Percentiles rank a stretch among this genome's conserved stretches.
Evolutionary conservation across 2,113 vertebrate species (phyloP).

Genomic region (Prinia subflava): DNA sequence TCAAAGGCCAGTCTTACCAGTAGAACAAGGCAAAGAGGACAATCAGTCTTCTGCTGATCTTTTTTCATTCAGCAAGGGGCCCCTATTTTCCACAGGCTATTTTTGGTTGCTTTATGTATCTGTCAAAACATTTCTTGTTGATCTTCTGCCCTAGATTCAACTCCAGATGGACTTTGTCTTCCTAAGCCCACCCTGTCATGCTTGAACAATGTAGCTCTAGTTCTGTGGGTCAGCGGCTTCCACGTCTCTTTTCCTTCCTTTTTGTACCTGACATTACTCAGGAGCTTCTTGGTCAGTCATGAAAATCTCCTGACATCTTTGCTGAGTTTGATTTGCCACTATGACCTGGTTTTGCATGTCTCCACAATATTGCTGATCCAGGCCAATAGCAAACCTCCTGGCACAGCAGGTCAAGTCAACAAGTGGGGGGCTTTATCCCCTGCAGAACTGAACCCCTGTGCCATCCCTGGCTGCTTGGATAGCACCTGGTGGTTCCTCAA

Average conservation of each 20-base stretch:
- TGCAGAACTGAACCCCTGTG: not conserved
- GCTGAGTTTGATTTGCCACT: not conserved
- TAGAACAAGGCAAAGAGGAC: not conserved
- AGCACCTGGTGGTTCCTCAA: not conserved
- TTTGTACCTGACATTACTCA: not conserved
- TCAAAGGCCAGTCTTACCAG: not conserved
- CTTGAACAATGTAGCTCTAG: not conserved
- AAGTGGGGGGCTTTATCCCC: not conserved
- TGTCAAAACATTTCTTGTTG: not conserved
- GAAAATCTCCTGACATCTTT: not conserved
- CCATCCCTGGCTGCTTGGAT: not conserved
- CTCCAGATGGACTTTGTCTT: not conserved
- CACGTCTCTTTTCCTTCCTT: not conserved
- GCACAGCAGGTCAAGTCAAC: not conserved
- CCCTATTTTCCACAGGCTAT: not conserved
- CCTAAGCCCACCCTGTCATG: not conserved
- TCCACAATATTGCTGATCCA: not conserved
- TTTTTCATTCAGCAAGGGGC: not conserved
- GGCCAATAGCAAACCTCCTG: not conserved
- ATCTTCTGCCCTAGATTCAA: not conserved
- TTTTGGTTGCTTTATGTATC: not conserved
- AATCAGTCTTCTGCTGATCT: not conserved
- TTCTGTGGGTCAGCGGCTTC: not conserved
- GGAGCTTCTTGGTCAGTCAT: not conserved
- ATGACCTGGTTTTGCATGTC: not conserved